A percentile compares a stretch with the other conserved stretches of the same genome.
These are phyloP conservation scores for Yponomeuta cagnagella DNA, from an alignment of 2,888 invertebrate genomes.

Conservation along the genomic window DNA sequence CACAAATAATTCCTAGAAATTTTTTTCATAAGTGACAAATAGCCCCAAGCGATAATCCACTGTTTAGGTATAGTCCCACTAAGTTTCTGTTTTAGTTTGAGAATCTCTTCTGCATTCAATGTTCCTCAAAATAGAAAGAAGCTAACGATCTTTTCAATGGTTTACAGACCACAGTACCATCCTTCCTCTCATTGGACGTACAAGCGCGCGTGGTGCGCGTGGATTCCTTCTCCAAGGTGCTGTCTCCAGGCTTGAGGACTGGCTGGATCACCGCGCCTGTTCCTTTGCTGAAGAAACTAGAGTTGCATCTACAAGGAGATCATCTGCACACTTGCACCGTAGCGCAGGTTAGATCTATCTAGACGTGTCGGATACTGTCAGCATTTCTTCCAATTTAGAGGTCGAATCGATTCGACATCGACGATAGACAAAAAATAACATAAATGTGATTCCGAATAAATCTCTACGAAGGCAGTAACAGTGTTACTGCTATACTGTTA, in stretches of 20 bases:
- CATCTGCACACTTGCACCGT: constrained; percentile 53
- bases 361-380: neutral
- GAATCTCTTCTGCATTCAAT: no score
- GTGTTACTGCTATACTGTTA: no score
- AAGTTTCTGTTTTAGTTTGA: no score
- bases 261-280: constrained; percentile 85
- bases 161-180: constrained; percentile 70
- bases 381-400: no score
- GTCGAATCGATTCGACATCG: no score
- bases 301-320: constrained; percentile 84
- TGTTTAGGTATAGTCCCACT: no score
- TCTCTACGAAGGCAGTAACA: no score
- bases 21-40: neutral
- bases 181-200: constrained; percentile 83
- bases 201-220: constrained; percentile 85
- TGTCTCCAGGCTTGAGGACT: constrained; percentile 82
- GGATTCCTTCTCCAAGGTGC: constrained; percentile 85
- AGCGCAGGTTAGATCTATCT: constrained; percentile 35
- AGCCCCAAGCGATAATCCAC: no score
- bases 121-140: neutral
- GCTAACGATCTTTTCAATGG: neutral
- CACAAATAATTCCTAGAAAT: neutral
- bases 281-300: constrained; percentile 77
- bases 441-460: no score
- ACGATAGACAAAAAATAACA: no score